phyloP scores from a whole-genome alignment of 1,140 invertebrate species.

The Papilio polyxenes region DNA sequence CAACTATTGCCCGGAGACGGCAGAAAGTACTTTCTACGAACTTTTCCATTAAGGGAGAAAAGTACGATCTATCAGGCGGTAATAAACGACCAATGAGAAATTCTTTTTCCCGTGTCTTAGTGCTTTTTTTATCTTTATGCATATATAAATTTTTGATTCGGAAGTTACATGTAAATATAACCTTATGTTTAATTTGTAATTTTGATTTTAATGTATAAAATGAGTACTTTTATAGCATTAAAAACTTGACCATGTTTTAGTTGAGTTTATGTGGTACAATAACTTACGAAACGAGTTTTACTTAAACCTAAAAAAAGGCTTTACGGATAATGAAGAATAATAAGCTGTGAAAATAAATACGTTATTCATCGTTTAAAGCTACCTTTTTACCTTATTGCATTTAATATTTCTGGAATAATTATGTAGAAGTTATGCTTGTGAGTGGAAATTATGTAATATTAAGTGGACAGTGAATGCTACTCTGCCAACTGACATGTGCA shows the following conservation, averaged over 20 bases:
- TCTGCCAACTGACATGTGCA: slow-evolving; percentile 11
- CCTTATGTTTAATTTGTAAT: not conserved
- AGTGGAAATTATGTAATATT: not conserved
- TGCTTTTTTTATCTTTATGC: not conserved
- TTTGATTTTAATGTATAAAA: too few relatives aligned
- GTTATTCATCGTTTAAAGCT: not conserved
- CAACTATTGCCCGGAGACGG: slow-evolving; percentile 16
- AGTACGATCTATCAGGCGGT: slow-evolving; percentile 11
- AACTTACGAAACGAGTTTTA: too few relatives aligned
- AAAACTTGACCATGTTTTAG: too few relatives aligned
- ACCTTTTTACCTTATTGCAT: not conserved
- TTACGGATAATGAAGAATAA: too few relatives aligned
- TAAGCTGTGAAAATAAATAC: not conserved
- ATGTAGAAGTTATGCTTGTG: not conserved
- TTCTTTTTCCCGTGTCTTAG: slow-evolving; percentile 4
- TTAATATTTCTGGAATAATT: not conserved
- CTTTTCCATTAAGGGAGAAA: slow-evolving; percentile 17
- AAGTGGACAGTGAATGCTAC: not conserved
- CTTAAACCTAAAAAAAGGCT: too few relatives aligned
- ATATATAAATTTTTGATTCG: not conserved
- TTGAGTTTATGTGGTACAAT: too few relatives aligned
- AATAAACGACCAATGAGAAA: slow-evolving; percentile 11
- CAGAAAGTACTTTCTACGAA: slow-evolving; percentile 6
- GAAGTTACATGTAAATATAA: not conserved
- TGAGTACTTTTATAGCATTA: too few relatives aligned